phyloP scores from a whole-genome alignment of 1,140 invertebrate genomes.

The Spodoptera litura region DNA sequence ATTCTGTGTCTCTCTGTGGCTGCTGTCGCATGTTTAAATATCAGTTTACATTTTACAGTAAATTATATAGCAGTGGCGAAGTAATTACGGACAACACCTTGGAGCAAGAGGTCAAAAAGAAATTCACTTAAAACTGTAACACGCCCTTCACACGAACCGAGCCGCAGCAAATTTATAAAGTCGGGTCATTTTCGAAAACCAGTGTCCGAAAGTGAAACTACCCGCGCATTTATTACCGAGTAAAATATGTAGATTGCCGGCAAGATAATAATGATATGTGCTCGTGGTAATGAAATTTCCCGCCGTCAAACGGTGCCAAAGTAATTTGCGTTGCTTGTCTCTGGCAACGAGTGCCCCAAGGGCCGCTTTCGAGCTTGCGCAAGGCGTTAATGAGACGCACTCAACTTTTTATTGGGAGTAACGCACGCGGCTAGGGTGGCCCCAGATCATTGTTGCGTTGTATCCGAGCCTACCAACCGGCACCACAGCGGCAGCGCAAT shows the following conservation, averaged over 20 bases:
- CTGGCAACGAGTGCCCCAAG: slow-evolving; percentile 78
- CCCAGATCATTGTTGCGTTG: slow-evolving; percentile 42
- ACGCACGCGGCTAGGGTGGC: slow-evolving; percentile 60
- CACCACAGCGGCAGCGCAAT: neutral
- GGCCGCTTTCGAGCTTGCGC: slow-evolving; percentile 83
- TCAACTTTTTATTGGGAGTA: slow-evolving; percentile 72
- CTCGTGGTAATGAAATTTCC: slow-evolving; percentile 86
- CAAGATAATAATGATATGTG: slow-evolving; percentile 86
- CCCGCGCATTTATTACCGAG: slow-evolving; percentile 82
- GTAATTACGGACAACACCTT: slow-evolving; percentile 82
- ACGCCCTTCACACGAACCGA: slow-evolving; percentile 77
- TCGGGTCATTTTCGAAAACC: slow-evolving; percentile 85
- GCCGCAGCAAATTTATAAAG: slow-evolving; percentile 75
- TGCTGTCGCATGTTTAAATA: slow-evolving; percentile 66
- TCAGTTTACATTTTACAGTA: slow-evolving; percentile 80
- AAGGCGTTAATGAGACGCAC: slow-evolving; percentile 78
- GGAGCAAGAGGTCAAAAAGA: slow-evolving; percentile 85
- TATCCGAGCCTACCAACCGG: slow-evolving; percentile 1
- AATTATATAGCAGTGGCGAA: slow-evolving; percentile 77
- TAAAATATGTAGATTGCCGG: slow-evolving; percentile 85
- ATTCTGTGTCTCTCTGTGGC: slow-evolving; percentile 24
- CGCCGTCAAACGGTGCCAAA: slow-evolving; percentile 85
- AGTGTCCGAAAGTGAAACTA: slow-evolving; percentile 84
- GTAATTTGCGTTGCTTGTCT: slow-evolving; percentile 85
- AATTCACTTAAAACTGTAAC: slow-evolving; percentile 85